These are phyloP conservation scores for Acronicta alni DNA, from an alignment of 2,888 invertebrate species.

Conservation along the genomic window DNA sequence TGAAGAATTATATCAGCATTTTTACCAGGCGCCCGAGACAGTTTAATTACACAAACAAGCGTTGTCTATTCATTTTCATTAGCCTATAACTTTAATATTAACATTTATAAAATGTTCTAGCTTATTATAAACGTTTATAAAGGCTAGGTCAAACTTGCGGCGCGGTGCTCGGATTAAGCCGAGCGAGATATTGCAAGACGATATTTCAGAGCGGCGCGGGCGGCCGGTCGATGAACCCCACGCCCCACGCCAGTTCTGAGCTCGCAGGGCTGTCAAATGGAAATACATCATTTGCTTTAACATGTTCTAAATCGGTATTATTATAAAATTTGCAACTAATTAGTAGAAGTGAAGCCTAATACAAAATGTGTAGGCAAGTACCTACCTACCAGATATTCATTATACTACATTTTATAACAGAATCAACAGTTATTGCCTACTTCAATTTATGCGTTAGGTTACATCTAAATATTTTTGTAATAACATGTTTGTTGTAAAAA, in stretches of 20 bases:
- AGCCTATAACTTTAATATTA: conserved; percentile 49
- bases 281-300: conserved; percentile 16
- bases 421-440: too few relatives aligned
- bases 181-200: conserved; percentile 82
- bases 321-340: not conserved
- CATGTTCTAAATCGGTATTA: conserved; percentile 12
- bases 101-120: conserved; percentile 42
- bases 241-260: conserved; percentile 71
- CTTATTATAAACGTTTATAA: conserved; percentile 64
- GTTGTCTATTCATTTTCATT: conserved; percentile 50
- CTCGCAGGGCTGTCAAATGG: conserved; percentile 71
- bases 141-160: conserved; percentile 70
- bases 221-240: conserved; percentile 82
- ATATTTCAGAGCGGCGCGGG: conserved; percentile 82
- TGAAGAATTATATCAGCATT: conserved; percentile 12
- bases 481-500: not conserved
- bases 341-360: not conserved
- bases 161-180: conserved; percentile 69
- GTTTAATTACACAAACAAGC: conserved; percentile 51
- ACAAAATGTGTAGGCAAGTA: too few relatives aligned
- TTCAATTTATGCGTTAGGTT: too few relatives aligned
- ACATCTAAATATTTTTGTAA: too few relatives aligned
- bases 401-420: too few relatives aligned
- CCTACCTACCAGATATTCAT: too few relatives aligned
- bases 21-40: conserved; percentile 30